Evolutionary conservation across 2,888 invertebrate genomes (phyloP).

Genomic region (Mactromeris polynyma): DNA sequence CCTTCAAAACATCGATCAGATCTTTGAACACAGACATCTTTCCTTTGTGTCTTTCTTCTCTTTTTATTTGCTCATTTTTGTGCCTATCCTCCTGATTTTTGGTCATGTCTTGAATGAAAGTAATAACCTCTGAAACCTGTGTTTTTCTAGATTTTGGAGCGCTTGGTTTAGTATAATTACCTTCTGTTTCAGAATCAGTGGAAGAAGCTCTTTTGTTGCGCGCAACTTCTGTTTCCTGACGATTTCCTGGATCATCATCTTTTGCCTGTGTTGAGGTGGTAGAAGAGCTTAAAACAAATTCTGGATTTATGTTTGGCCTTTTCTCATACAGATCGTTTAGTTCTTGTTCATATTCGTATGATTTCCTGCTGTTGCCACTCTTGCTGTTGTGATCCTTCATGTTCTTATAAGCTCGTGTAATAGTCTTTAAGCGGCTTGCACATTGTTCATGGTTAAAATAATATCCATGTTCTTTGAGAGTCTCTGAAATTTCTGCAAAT

Average conservation of each 20-base stretch:
- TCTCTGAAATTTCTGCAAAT: constrained; percentile 24
- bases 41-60: constrained; percentile 34
- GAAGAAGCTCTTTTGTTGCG: too few species aligned
- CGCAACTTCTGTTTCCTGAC: too few species aligned
- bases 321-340: constrained; percentile 12
- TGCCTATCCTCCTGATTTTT: constrained; percentile 27
- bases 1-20: constrained; percentile 33
- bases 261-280: neutral
- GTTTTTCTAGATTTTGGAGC: constrained; percentile 19
- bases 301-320: constrained; percentile 21
- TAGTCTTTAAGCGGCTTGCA: constrained; percentile 17
- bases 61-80: constrained; percentile 11
- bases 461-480: neutral
- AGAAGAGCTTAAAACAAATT: neutral
- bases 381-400: constrained; percentile 29
- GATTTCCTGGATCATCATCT: neutral
- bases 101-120: neutral
- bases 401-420: constrained; percentile 8
- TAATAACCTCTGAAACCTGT: constrained; percentile 29
- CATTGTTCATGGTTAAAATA: constrained; percentile 10
- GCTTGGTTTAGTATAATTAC: too few species aligned
- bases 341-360: constrained; percentile 29
- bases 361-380: constrained; percentile 15
- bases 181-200: too few species aligned
- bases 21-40: constrained; percentile 37